phyloP scores from a whole-genome alignment of 2,113 vertebrate species.

The Papio anubis region DNA sequence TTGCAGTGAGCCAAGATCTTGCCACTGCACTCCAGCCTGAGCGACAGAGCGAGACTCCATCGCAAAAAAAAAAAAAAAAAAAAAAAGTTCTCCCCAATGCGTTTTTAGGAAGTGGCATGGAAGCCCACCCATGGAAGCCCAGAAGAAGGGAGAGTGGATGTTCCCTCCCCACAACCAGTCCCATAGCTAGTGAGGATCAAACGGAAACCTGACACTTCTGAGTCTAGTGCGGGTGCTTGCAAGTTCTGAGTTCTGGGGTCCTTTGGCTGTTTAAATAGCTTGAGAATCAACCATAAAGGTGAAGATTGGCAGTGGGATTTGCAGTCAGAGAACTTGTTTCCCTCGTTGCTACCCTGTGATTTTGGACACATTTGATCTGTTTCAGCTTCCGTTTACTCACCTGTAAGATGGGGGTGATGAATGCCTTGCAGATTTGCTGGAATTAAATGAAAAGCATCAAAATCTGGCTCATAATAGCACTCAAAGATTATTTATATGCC shows the following conservation, averaged over 20 bases:
- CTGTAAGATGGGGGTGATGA: background rate
- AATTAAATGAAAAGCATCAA: background rate
- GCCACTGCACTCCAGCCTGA: no score
- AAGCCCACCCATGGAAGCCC: background rate
- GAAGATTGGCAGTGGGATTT: background rate
- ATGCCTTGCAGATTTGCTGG: background rate
- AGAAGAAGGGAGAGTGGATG: background rate
- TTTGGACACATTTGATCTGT: background rate
- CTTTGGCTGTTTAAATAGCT: background rate
- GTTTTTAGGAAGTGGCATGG: accelerated
- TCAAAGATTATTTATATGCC: background rate
- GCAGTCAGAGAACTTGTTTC: background rate
- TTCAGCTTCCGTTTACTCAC: background rate
- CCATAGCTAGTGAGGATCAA: background rate
- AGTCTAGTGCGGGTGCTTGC: background rate
- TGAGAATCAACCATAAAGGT: background rate
- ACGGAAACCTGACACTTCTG: background rate
- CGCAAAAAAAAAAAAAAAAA: no score
- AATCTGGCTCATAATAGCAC: no score
- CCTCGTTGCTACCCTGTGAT: background rate
- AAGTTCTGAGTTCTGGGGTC: background rate
- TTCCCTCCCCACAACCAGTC: no score
- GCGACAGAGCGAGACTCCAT: no score
- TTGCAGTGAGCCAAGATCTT: no score
- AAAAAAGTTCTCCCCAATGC: no score